Base-by-base conservation (phyloP, 2,888 invertebrate genomes). In the Neria commutata region DNA sequence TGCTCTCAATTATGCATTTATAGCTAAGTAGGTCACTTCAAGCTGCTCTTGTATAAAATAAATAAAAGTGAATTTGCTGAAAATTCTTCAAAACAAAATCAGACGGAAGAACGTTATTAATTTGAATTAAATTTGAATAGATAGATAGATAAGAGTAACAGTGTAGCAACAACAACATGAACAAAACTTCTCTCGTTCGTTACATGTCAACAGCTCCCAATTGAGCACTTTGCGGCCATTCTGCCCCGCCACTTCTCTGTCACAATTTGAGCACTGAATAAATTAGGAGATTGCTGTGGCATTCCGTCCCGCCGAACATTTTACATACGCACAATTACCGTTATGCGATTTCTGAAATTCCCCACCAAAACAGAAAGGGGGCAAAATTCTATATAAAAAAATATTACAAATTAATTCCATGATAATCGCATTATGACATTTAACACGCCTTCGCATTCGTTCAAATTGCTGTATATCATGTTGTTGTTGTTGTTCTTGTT, bases 381-480 rank as follows among this genome's bases (percentile, higher is more conserved):
- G n/a, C 29, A 8, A 46, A 0, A 21, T 42, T 19, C 3, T 21
- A 37, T 37, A 14, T 37, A 4, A n/a, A 42, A 42, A 42, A 42
- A 19, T 42, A 42, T 42, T 19, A 42, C 42, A 42, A 42, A 42
- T 42, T 42, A 42, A 42, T 42, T 42, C 42, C 42, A 42, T 42
- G 21, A 42, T 42, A 42, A 42, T 40, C 23, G 24, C 3, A 40
- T 25, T 29, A 23, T 8, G 23, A 8, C 24, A 16, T 19, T 21
- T 19, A 10, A 34, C 19, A 34, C 34, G 50, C 33, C 3, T 42
- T 17, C 42, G 6, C n/a, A 37, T 37, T 37, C 14, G 37, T 37
- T 37, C 11, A 14, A 14, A 4, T 37, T 37, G 37, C 11, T 37
- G 8, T 37, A 14, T 4, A n/a, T 37, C 4, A 14, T 37, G 8